Percentiles rank a stretch among this genome's conserved stretches.
phyloP scores from a whole-genome alignment of 1,140 invertebrate species.

The Diachasmimorpha longicaudata region DNA sequence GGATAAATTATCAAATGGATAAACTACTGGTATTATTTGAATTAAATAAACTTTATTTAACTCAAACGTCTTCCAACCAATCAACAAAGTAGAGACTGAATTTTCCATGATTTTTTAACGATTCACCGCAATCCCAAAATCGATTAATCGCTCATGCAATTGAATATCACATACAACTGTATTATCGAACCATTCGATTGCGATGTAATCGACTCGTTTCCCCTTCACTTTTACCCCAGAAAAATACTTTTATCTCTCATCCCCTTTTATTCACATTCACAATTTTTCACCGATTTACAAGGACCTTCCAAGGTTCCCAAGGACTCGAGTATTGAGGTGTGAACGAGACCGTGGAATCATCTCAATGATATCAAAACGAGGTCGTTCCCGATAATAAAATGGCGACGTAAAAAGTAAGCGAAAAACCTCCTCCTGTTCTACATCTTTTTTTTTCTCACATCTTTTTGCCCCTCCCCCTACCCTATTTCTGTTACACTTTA shows the following conservation, averaged over 20 bases:
- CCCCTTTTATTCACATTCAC: neutral
- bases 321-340: neutral
- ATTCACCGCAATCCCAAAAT: no score
- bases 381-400: neutral
- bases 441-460: neutral
- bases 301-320: neutral
- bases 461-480: neutral
- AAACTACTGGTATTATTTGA: no score
- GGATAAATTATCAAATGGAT: no score
- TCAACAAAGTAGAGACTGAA: no score
- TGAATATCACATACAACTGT: no score
- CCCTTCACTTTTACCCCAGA: neutral
- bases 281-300: neutral
- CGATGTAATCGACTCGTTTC: neutral
- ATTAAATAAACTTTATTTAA: no score
- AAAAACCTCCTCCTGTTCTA: neutral
- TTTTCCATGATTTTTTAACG: no score
- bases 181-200: no score
- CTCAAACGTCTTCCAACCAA: no score
- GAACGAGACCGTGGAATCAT: neutral
- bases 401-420: neutral
- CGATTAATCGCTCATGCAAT: no score
- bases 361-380: slow-evolving; percentile 4
- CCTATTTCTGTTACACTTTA: slow-evolving; percentile 3
- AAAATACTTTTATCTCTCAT: neutral